phyloP scores from a whole-genome alignment of 1,140 invertebrate genomes.

The Oncopeltus fasciatus region DNA sequence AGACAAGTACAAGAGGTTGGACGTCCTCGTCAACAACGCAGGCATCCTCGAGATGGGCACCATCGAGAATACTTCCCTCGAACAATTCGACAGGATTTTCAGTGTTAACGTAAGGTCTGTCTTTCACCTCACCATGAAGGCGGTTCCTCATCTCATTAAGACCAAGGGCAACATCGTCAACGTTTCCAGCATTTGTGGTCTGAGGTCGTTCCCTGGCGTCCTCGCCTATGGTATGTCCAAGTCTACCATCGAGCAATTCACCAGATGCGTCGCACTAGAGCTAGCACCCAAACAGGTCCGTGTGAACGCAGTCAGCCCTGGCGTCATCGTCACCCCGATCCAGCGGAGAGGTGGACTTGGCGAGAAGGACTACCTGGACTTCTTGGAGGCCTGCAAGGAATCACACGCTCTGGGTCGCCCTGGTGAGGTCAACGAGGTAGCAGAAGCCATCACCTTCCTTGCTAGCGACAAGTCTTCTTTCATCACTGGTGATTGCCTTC shows the following conservation, averaged over 20 bases:
- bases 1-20: conserved; percentile 44
- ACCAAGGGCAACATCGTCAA: conserved; percentile 45
- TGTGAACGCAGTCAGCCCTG: conserved; percentile 44
- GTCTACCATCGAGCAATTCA: conserved; percentile 47
- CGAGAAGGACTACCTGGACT: conserved; percentile 40
- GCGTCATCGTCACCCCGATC: conserved; percentile 41
- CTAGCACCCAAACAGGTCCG: conserved; percentile 34
- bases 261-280: conserved; percentile 40
- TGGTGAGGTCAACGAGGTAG: conserved; percentile 32
- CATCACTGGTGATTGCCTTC: too few relatives aligned
- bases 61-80: conserved; percentile 68
- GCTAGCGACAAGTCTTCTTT: too few relatives aligned
- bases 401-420: conserved; percentile 35
- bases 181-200: conserved; percentile 36
- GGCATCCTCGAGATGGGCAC: conserved; percentile 56
- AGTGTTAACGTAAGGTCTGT: conserved; percentile 71
- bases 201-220: too few relatives aligned
- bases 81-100: conserved; percentile 71
- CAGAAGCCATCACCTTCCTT: conserved; percentile 32
- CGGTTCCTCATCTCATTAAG: conserved; percentile 65
- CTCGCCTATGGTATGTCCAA: conserved; percentile 45
- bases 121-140: conserved; percentile 70
- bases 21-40: conserved; percentile 24
- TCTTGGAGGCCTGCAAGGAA: conserved; percentile 31
- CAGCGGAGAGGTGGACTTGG: conserved; percentile 42